Conservation (phyloP, 1,140 invertebrate genomes). For the Trichonephila clavata region DNA sequence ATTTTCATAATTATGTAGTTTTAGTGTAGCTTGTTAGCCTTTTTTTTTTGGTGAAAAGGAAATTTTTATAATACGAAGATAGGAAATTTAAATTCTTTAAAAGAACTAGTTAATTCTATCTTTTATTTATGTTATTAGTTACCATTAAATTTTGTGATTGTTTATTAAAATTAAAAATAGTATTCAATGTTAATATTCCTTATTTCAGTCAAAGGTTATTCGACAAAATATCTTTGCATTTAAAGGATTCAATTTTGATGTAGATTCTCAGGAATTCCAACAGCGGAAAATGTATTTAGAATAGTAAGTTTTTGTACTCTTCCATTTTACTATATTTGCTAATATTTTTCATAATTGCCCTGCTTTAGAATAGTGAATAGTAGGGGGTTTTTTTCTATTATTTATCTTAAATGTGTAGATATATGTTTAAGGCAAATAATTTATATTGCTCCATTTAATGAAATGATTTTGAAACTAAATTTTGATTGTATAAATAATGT, state of each 20-base stretch:
- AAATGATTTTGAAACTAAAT: no score
- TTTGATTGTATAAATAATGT: no score
- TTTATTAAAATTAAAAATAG: neutral
- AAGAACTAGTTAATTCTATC: neutral
- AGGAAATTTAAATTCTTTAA: neutral
- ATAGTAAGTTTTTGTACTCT: slow-evolving; percentile 62
- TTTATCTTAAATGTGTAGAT: no score
- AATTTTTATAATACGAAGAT: no score
- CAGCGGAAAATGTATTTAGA: slow-evolving; percentile 75
- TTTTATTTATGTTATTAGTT: neutral
- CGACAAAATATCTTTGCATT: slow-evolving; percentile 74
- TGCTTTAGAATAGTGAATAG: no score
- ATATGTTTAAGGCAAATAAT: no score
- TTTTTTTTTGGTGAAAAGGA: no score
- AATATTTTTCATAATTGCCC: no score
- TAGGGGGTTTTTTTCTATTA: no score
- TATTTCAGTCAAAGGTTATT: slow-evolving; percentile 67
- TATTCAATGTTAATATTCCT: slow-evolving; percentile 1
- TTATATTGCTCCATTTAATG: no score
- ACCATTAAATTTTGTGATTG: neutral
- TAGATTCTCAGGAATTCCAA: slow-evolving; percentile 64
- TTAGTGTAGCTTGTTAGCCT: neutral
- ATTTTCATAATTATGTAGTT: neutral
- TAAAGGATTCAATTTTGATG: slow-evolving; percentile 62
- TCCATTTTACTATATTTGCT: neutral